Conservation (phyloP, 2,797 vertebrate genomes). For the Anolis apletophallus region DNA sequence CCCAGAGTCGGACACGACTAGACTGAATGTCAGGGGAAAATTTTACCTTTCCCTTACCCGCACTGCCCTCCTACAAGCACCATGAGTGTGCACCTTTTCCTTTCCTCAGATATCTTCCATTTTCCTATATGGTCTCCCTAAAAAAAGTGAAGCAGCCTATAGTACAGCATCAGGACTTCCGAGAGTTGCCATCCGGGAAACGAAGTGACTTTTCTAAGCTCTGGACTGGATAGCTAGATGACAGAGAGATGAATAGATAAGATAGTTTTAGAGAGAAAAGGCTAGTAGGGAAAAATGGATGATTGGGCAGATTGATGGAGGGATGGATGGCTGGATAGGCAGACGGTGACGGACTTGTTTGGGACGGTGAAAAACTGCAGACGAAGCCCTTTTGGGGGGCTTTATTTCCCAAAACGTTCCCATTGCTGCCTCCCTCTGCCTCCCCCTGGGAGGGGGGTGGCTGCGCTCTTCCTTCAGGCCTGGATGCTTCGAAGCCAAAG, state of each 20-base stretch:
- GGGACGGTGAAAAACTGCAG: not conserved
- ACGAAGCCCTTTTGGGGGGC: not conserved
- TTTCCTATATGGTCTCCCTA: too few species aligned
- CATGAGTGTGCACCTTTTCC: too few species aligned
- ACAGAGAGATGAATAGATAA: not conserved
- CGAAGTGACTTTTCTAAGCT: too few species aligned
- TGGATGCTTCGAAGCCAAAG: not conserved
- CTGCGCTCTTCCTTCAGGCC: not conserved
- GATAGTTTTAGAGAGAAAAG: not conserved
- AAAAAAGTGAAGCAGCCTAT: too few species aligned
- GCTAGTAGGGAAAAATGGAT: not conserved
- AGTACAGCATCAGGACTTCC: too few species aligned
- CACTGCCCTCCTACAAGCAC: too few species aligned
- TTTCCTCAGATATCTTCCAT: too few species aligned
- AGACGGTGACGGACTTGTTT: not conserved
- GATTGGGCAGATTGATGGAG: not conserved
- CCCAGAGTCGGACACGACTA: too few species aligned
- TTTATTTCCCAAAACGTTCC: not conserved
- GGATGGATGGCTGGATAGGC: not conserved
- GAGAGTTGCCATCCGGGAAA: too few species aligned
- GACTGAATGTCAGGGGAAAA: too few species aligned
- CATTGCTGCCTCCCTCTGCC: not conserved
- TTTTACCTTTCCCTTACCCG: too few species aligned
- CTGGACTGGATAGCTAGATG: too few species aligned
- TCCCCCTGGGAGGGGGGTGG: not conserved